phyloP scores from a whole-genome alignment of 2,113 vertebrate genomes.

The Thinocorus orbignyianus region DNA sequence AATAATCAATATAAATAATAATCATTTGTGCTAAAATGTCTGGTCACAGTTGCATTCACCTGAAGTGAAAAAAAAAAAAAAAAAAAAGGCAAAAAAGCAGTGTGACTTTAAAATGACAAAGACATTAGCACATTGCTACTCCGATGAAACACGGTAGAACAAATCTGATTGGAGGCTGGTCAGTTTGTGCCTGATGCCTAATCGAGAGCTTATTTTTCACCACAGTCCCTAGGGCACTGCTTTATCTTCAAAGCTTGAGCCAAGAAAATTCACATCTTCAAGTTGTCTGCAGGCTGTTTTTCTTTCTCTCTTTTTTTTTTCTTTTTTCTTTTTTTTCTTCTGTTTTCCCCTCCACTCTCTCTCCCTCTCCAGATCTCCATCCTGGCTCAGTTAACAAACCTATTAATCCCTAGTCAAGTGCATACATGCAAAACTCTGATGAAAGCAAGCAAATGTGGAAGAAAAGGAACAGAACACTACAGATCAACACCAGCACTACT shows the following conservation, averaged over 20 bases:
- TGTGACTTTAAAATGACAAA: conserved; percentile 47
- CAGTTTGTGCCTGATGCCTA: conserved; percentile 69
- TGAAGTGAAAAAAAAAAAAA: not conserved
- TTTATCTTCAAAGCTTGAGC: conserved; percentile 76
- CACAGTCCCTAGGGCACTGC: conserved; percentile 64
- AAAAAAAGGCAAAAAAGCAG: not conserved
- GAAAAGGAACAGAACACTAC: conserved; percentile 1
- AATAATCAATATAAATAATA: not conserved
- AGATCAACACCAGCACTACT: not conserved
- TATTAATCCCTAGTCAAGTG: conserved; percentile 75
- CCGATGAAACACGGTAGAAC: not conserved
- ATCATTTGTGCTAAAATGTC: not conserved
- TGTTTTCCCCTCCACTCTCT: not conserved
- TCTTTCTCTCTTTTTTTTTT: not conserved
- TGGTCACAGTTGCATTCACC: not conserved
- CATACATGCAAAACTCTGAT: conserved; percentile 54
- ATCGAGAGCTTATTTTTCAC: conserved; percentile 67
- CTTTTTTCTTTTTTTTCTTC: not conserved
- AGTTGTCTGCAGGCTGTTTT: conserved; percentile 75
- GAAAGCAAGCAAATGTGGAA: conserved; percentile 56
- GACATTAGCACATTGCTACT: not conserved
- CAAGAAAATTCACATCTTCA: conserved; percentile 74
- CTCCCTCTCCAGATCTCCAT: conserved; percentile 41
- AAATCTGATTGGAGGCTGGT: conserved; percentile 69
- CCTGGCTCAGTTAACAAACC: conserved; percentile 66